Base-by-base conservation (phyloP, 92 coral and sea anemone species). In the Epizoanthus stellaris region DNA sequence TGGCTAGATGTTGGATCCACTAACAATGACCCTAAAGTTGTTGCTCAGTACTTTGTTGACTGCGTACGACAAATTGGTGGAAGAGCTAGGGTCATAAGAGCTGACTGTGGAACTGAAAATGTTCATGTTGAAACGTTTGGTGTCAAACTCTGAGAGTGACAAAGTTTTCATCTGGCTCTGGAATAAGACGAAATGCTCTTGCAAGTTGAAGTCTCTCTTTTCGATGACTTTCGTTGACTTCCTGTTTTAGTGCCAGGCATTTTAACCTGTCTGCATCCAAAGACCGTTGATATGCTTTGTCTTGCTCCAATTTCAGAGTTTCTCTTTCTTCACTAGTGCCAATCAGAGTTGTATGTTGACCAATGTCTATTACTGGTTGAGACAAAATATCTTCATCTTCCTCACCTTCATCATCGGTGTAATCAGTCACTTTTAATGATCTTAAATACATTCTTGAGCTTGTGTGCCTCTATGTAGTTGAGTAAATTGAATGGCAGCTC, bases 131-230 rank as follows among this genome's bases (percentile, higher is more conserved):
- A n/a, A 61, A 70, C 60, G 77, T 30, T 34, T 70, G 72, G 59
- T 89, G 89, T 17, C 89, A 58, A 60, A 89, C 77, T 58, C 70
- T 79, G 21, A 89, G 72, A 23, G 86, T 85, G 12, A 85, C 76
- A 85, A 79, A 85, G 40, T 89, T 65, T 0, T 57, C 72, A 53
- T 79, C 82, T 2, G 86, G 89, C 81, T 89, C 89, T 3, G 76
- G 83, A 54, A 25, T 2, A 11, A 85, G 82, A 60, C 89, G 85
- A 14, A 81, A 82, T 19, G 77, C 76, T 23, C 89, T 85, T 30
- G 89, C 83, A 43, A 40, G 71, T 62, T 77, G 81, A 84, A 84
- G 58, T 59, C 42, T 76, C 62, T 61, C 58, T 73, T 84, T 88
- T 52, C 82, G 71, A 14, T 75, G 58, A 54, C 62, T 6, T 49